Base-by-base conservation (phyloP, 2,888 invertebrate genomes). In the Ectemnius continuus region DNA sequence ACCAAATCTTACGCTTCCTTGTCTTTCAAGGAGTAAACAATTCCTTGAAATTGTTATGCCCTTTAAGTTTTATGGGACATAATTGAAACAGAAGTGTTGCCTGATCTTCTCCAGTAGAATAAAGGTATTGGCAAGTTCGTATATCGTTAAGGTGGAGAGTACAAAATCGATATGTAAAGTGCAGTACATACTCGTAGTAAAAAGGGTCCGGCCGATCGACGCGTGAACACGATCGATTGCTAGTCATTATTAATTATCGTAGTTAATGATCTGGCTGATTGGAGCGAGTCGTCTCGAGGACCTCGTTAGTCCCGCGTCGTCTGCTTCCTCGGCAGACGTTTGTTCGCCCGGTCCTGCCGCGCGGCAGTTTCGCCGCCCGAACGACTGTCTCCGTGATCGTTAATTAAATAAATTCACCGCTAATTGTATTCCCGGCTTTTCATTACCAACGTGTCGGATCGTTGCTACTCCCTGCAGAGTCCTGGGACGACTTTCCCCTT, bases 221-320 rank as follows among this genome's bases (percentile, higher is more conserved):
- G 52, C 6, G 23, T 46, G 2, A 13, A 11, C 4, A 11, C 56
- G 73, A 78, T 88, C 84, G 87, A 88, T 88, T 85, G 82, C 78
- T 83, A 80, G 87, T 88, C 85, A 85, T 87, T 87, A 88, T 87
- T 88, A 88, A 88, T 88, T 87, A 88, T 84, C 81, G 76, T 78
- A 85, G 86, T 86, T 88, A 88, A 87, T 87, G 88, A 88, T 88
- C 86, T 80, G 84, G 83, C 85, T 86, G 88, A 88, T 89, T 87
- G 87, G 85, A 82, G 80, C 75, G 76, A 75, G 76, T 74, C 76
- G 88, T 88, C 87, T 88, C 87, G 86, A 88, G 88, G 85, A 87
- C 84, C 87, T 89, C 85, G 88, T 88, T 89, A 89, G 86, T 86
- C 83, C 83, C 80, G 79, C 81, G 74, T 77, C 78, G 83, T 79